Percentiles rank a stretch among this genome's conserved stretches.
Conservation (phyloP, 1,140 invertebrate genomes). For the Protaetia brevitarsis region DNA sequence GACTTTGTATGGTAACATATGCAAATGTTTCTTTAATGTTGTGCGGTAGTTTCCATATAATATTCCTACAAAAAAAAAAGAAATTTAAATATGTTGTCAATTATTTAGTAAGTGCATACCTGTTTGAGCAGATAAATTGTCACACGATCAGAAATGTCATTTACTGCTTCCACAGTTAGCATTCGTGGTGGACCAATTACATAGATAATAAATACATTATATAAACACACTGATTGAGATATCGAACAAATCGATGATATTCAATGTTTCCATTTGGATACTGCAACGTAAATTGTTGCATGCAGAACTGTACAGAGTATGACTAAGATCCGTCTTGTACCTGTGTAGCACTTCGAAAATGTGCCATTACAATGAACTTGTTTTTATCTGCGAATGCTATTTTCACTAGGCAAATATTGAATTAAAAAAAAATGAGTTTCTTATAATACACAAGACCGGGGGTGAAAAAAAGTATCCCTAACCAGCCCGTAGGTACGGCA, state of each 20-base stretch:
- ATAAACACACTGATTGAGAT: slow-evolving; percentile 1
- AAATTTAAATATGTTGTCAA: neutral
- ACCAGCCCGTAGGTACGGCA: too few species aligned
- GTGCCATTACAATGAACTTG: neutral
- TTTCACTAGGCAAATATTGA: slow-evolving; percentile 2
- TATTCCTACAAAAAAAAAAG: neutral
- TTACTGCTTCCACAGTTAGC: neutral
- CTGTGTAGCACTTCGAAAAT: neutral
- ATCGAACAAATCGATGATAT: neutral
- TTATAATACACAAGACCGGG: too few species aligned
- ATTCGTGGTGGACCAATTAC: neutral
- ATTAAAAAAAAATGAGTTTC: too few species aligned
- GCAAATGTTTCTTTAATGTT: slow-evolving; percentile 24
- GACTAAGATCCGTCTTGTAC: neutral
- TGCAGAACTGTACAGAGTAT: neutral
- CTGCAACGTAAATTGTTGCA: neutral
- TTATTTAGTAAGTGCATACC: slow-evolving; percentile 10
- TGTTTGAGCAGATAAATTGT: neutral
- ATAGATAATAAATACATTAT: neutral
- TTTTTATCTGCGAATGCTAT: neutral
- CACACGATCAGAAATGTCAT: neutral
- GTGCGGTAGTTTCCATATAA: slow-evolving; percentile 7
- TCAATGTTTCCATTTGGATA: neutral
- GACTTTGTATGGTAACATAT: slow-evolving; percentile 25
- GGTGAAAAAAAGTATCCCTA: too few species aligned